Base-by-base conservation (phyloP, 2,113 vertebrate genomes). In the Murina feae region DNA sequence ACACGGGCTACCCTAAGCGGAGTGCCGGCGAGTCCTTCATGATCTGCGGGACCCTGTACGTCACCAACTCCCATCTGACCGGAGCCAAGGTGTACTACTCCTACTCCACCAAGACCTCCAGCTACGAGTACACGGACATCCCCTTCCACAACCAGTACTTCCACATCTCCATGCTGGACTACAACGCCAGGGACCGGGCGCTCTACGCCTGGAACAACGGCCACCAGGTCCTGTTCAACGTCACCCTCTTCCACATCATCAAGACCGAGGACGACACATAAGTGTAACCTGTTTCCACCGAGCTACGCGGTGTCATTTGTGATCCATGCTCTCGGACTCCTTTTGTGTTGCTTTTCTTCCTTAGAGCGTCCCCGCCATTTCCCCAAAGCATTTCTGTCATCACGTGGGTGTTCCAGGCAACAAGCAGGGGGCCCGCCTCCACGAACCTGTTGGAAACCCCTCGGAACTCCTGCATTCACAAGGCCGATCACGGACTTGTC, bases 111-210 rank as follows among this genome's bases (percentile, higher is more conserved):
- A 99, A 99, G 98, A 99, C 99, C 3, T 99, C 99, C 37, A 98
- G 98, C 0, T 99, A 99, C 0, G 99, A 99, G 97, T 99, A 99
- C 91, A 99, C 99, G 83, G 99, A 99, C 98, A 99, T 99, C 96
- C 99, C 99, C 16, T 99, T 99, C 97, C 99, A 99, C 97, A 99
- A 99, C 94, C 99, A 99, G 93, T 99, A 99, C 97, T 99, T 99
- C 97, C 99, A 99, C 95, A 99, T 99, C 97, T 99, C 99, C 96
- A 99, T 99, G 99, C 99, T 99, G 74, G 99, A 99, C 98, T 99
- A 99, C 98, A 99, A 99, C 20, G 98, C 99, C 86, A 98, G 99
- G 96, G 99, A 99, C 97, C 98, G 99, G 97, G 99, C 99, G 30
- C 99, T 99, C 66, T 99, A 99, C 35, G 99, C 99, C 93, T 99